phyloP scores from a whole-genome alignment of 2,888 invertebrate genomes.

The Agrochola litura region DNA sequence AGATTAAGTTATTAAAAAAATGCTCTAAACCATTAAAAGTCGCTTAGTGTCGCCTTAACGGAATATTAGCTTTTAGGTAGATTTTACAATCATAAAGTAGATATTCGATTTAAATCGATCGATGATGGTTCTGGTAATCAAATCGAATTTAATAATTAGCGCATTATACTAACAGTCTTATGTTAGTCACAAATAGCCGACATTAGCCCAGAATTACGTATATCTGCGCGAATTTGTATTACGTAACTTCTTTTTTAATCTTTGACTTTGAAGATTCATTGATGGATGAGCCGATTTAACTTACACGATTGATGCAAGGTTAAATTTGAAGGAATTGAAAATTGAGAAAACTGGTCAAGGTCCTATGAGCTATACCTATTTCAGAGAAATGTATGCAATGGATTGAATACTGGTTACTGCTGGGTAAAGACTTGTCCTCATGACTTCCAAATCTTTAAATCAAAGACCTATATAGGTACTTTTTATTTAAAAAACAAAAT shows the following conservation, averaged over 20 bases:
- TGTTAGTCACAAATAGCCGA: conserved; percentile 19
- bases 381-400: no score
- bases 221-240: conserved; percentile 17
- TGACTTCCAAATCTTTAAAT: no score
- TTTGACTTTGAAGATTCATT: conserved; percentile 19
- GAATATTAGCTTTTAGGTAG: not conserved
- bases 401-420: no score
- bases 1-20: no score
- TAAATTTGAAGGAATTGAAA: not conserved
- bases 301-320: not conserved
- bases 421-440: no score
- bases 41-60: no score
- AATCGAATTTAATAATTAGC: conserved; percentile 35
- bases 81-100: not conserved
- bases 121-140: conserved; percentile 15
- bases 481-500: no score
- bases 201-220: conserved; percentile 28
- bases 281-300: not conserved
- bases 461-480: no score
- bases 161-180: conserved; percentile 1
- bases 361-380: no score
- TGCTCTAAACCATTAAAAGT: no score
- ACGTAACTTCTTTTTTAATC: conserved; percentile 22
- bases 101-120: conserved; percentile 17
- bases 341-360: no score